Evolutionary conservation across 2,888 invertebrate species (phyloP), one percentile per base, ranked within the genome.

Genomic region (Caenorhabditis doughertyi): DNA sequence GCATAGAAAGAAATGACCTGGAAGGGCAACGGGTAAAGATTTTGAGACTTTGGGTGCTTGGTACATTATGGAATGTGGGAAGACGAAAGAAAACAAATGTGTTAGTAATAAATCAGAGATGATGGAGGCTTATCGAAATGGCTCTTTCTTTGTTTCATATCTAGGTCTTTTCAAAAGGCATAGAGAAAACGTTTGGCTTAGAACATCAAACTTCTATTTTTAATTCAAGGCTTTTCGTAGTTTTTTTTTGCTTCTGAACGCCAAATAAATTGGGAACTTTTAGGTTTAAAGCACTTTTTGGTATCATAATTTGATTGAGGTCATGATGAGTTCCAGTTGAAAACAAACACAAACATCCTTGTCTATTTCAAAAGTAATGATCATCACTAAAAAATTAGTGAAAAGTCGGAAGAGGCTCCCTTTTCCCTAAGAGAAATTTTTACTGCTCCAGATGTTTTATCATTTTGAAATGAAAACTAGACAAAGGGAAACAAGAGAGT

Each of bases 371-470:
- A 42, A 42, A 60, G 25, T 42, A 39, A 42, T 18, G 56, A 56
- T 42, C n/a, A 18, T 25, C 42, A 16, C 21, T 42, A 5, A 23
- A 58, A 32, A 4, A 9, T 32, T 32, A 32, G 9, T 4, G 9
- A 32, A 32, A 32, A 7, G 9, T 32, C 9, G 32, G 9, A 32
- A 9, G 32, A 32, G 32, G 4, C 32, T 32, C 32, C 16, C 44
- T 21, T 60, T 60, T 44, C 25, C 39, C 16, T 58, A 39, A 58
- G 23, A n/a, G n/a, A n/a, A 29, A 13, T 16, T 58, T 58, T 62
- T 62, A 44, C 27, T 27, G 25, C 44, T 62, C 62, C 62, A 62
- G 42, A 62, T 62, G 62, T 62, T 27, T 27, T 58, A 39, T 44
- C 58, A 21, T 39, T 58, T 58, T 21, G 13, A 62, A 62, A 44